Percentiles rank a stretch among this genome's conserved stretches.
phyloP scores from a whole-genome alignment of 2,888 invertebrate genomes.

The Zootermopsis nevadensis region DNA sequence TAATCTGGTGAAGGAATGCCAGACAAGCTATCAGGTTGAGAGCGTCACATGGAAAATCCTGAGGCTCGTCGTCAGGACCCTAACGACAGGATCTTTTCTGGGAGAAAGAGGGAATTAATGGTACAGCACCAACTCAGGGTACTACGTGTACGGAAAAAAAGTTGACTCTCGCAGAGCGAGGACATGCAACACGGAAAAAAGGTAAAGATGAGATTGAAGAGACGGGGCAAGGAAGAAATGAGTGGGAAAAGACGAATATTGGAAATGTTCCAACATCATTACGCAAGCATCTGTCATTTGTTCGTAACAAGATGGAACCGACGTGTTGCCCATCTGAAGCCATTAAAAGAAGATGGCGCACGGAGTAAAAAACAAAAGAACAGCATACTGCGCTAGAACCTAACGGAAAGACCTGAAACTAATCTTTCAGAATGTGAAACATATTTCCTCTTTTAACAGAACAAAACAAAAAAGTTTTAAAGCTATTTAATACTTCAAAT shows the following conservation, averaged over 20 bases:
- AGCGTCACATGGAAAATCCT: no score
- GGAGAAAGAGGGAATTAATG: no score
- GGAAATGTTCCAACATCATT: conserved; percentile 29
- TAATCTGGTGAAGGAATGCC: no score
- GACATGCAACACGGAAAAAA: background rate
- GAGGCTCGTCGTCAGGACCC: no score
- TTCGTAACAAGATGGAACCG: conserved; percentile 26
- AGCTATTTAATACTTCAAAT: no score
- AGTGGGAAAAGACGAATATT: background rate
- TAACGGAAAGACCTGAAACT: no score
- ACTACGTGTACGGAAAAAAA: background rate
- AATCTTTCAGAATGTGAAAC: no score
- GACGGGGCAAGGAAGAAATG: background rate
- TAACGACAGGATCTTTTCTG: no score
- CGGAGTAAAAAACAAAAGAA: background rate
- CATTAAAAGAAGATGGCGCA: conserved; percentile 14
- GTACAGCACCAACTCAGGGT: no score
- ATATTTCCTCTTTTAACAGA: no score
- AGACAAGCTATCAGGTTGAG: no score
- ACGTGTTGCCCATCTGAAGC: background rate
- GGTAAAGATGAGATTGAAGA: background rate
- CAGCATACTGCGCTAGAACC: background rate
- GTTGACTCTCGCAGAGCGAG: background rate
- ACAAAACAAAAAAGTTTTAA: no score
- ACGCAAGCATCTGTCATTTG: conserved; percentile 36